phyloP scores from a whole-genome alignment of 2,113 vertebrate genomes.

The Sebastes fasciatus region DNA sequence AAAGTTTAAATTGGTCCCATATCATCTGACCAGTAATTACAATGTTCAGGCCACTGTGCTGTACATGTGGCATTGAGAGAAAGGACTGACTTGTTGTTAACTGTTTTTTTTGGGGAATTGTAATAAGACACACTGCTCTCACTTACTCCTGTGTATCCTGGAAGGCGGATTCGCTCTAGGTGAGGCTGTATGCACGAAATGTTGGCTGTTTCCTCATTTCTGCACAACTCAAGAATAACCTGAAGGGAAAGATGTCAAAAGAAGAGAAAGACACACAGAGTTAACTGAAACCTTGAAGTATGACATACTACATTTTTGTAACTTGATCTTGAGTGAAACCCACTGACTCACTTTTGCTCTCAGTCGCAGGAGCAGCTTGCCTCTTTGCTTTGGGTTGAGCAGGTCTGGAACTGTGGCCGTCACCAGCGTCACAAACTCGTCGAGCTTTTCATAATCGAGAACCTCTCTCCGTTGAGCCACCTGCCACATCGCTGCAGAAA shows the following conservation, averaged over 20 bases:
- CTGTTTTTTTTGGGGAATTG: not conserved
- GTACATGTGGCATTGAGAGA: not conserved
- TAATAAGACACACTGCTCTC: not conserved
- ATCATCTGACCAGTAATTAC: not conserved
- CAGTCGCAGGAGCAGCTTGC: conserved; percentile 81
- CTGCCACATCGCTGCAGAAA: conserved; percentile 81
- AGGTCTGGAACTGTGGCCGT: conserved; percentile 77
- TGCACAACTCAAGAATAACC: conserved; percentile 75
- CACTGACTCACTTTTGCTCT: conserved; percentile 78
- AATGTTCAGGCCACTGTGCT: not conserved
- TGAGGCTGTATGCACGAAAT: conserved; percentile 57
- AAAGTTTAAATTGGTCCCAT: not conserved
- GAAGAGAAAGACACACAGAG: not conserved
- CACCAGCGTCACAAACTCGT: conserved; percentile 79
- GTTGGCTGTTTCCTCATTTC: conserved; percentile 57
- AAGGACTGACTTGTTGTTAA: too few species aligned
- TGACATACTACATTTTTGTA: not conserved
- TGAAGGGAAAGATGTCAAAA: conserved; percentile 15
- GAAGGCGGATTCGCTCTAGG: conserved; percentile 66
- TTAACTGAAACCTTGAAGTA: not conserved
- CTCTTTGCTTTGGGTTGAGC: conserved; percentile 80
- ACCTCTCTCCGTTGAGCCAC: conserved; percentile 69
- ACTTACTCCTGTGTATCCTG: conserved; percentile 63
- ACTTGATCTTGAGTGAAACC: not conserved
- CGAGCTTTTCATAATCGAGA: conserved; percentile 75